Evolutionary conservation across 2,113 vertebrate species (phyloP).

Genomic region (Jacana jacana): DNA sequence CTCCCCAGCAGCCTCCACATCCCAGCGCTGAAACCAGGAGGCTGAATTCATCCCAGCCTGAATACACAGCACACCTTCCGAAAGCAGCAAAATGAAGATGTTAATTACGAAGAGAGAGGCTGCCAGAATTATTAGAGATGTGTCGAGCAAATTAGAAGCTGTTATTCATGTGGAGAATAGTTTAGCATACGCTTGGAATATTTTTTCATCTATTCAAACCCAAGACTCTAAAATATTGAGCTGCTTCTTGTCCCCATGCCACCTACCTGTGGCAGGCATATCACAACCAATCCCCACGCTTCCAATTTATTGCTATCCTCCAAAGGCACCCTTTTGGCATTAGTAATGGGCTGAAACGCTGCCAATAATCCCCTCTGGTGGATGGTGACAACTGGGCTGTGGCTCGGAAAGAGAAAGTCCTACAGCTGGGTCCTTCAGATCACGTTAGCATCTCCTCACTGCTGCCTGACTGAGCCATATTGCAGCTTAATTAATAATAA

Average conservation of each 20-base stretch:
- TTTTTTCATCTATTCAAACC: not conserved
- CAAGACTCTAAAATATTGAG: not conserved
- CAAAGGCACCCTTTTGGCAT: constrained; percentile 10
- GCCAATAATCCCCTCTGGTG: not conserved
- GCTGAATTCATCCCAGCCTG: not conserved
- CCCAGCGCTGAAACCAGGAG: not conserved
- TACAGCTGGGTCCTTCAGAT: constrained; percentile 19
- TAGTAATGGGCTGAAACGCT: not conserved
- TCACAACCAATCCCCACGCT: not conserved
- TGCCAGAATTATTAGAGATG: constrained; percentile 6
- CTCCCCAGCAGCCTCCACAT: fast-evolving
- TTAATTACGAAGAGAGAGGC: not conserved
- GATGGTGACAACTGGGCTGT: not conserved
- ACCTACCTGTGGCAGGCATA: not conserved
- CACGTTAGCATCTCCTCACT: not conserved
- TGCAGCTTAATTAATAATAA: constrained; percentile 36
- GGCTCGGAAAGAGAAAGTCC: not conserved
- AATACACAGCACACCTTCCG: not conserved
- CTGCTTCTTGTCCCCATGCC: not conserved
- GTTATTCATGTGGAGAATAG: not conserved
- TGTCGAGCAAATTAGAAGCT: constrained; percentile 13
- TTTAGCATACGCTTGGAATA: not conserved
- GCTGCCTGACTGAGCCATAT: not conserved
- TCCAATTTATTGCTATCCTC: not conserved
- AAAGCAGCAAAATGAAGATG: constrained; percentile 34